These are phyloP conservation scores for Zaprionus obscuricornis DNA, from an alignment of 2,888 invertebrate genomes.

Conservation along the genomic window DNA sequence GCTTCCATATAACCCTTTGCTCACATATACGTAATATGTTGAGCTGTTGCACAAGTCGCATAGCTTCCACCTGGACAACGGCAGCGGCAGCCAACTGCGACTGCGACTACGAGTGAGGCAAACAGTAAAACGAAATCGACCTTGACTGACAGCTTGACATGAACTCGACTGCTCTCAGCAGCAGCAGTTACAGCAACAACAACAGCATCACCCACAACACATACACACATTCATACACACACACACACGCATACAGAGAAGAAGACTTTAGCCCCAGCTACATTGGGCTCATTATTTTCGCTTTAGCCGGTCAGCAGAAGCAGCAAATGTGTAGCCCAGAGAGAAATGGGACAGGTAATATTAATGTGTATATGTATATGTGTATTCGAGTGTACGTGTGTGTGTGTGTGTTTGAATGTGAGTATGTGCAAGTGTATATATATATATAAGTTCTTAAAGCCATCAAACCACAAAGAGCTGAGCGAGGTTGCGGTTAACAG, in stretches of 20 bases:
- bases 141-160: constrained; percentile 78
- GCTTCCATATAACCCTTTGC: constrained; percentile 19
- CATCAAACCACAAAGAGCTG: constrained; percentile 57
- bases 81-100: background rate
- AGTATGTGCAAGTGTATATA: constrained; percentile 36
- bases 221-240: background rate
- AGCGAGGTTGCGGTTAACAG: constrained; percentile 33
- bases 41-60: constrained; percentile 49
- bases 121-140: constrained; percentile 67
- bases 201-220: constrained; percentile 3
- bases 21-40: constrained; percentile 10
- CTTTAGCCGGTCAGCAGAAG: constrained; percentile 64
- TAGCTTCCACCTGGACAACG: constrained; percentile 39
- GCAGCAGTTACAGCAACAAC: constrained; percentile 23
- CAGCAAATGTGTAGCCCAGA: constrained; percentile 10
- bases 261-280: constrained; percentile 32
- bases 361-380: constrained; percentile 16
- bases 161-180: constrained; percentile 69
- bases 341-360: constrained; percentile 47
- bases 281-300: constrained; percentile 73
- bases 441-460: constrained; percentile 58
- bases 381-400: background rate
- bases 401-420: background rate
- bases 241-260: background rate
- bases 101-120: constrained; percentile 8